Evolutionary conservation across 1,140 invertebrate genomes (phyloP).

Genomic region (Pomacea maculata): DNA sequence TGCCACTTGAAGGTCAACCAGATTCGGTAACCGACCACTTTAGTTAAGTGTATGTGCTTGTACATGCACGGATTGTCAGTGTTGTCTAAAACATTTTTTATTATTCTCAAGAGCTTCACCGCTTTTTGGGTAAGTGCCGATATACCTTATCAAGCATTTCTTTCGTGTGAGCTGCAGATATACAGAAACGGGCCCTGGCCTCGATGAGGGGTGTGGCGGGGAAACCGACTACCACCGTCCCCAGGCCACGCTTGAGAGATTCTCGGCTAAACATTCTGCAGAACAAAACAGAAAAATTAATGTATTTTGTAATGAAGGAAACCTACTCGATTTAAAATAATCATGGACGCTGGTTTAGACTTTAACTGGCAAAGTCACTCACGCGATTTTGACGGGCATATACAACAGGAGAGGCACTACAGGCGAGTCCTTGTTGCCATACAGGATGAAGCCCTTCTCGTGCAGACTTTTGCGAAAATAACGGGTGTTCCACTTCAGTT

Average conservation of each 20-base stretch:
- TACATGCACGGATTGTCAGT: too few species aligned
- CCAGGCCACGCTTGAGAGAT: constrained; percentile 83
- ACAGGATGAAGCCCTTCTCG: constrained; percentile 92
- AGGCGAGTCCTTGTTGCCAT: constrained; percentile 94
- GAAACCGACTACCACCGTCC: constrained; percentile 95
- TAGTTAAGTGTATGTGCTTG: too few species aligned
- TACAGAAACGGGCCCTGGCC: constrained; percentile 92
- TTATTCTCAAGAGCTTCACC: too few species aligned
- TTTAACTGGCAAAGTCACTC: constrained; percentile 50
- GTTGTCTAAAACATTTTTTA: too few species aligned
- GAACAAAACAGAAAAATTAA: too few species aligned
- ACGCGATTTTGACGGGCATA: constrained; percentile 92
- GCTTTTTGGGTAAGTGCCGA: too few species aligned
- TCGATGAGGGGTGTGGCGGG: constrained; percentile 95
- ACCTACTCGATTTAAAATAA: too few species aligned
- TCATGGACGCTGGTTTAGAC: too few species aligned
- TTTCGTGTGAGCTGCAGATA: constrained; percentile 95
- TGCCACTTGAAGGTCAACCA: too few species aligned
- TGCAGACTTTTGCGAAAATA: constrained; percentile 88
- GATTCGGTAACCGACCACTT: too few species aligned
- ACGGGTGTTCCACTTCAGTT: constrained; percentile 82
- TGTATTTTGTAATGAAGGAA: too few species aligned
- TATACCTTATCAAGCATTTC: constrained; percentile 82
- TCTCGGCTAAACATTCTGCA: constrained; percentile 84
- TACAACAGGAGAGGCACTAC: constrained; percentile 96